These are phyloP conservation scores for Pollenia griseotomentosa DNA, from an alignment of 2,888 invertebrate genomes.

Conservation along the genomic window DNA sequence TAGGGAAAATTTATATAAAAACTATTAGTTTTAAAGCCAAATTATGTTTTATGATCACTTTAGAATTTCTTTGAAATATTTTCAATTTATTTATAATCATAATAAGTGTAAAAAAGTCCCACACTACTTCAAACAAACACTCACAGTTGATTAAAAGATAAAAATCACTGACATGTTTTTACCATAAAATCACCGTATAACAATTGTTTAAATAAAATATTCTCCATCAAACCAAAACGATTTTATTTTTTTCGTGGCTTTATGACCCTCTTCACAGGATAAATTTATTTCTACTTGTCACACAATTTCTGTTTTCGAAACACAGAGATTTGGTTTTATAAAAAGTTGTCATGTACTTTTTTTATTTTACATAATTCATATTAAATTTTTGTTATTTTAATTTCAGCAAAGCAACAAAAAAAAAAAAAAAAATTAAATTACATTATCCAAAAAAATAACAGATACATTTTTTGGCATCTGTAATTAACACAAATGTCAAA, in stretches of 20 bases:
- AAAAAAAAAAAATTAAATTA: neutral
- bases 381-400: constrained; percentile 22
- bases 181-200: neutral
- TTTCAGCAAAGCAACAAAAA: neutral
- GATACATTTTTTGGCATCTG: constrained; percentile 69
- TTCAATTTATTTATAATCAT: too few relatives aligned
- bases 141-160: neutral
- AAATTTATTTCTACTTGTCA: constrained; percentile 5
- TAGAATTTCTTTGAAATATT: too few relatives aligned
- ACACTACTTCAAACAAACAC: too few relatives aligned
- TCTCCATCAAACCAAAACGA: constrained; percentile 1
- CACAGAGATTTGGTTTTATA: neutral
- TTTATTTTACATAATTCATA: constrained; percentile 33
- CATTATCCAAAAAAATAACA: neutral
- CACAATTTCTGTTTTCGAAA: neutral
- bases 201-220: neutral
- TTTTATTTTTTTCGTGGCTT: neutral
- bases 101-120: too few relatives aligned
- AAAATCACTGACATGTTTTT: too few relatives aligned
- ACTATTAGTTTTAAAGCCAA: too few relatives aligned
- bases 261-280: neutral
- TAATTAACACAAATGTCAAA: constrained; percentile 74
- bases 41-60: too few relatives aligned
- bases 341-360: constrained; percentile 39
- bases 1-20: too few relatives aligned